These are phyloP conservation scores for Leucoraja ocellata DNA, from an alignment of 2,797 vertebrate species.

Conservation along the genomic window DNA sequence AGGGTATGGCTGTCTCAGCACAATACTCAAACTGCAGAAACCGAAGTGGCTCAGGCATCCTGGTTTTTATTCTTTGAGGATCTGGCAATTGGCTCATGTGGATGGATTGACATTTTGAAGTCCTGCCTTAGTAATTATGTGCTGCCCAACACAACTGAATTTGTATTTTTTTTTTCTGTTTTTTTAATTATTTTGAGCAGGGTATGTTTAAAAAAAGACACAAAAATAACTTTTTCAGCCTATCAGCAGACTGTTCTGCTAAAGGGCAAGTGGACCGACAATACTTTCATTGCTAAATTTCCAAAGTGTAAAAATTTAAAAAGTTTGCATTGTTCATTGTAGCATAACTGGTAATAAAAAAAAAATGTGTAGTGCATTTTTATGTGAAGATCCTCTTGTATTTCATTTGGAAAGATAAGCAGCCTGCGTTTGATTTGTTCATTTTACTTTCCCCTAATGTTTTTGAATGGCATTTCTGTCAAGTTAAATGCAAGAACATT, in stretches of 20 bases:
- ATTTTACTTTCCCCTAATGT: slow-evolving; percentile 72
- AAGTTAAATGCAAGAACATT: slow-evolving; percentile 65
- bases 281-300: slow-evolving; percentile 77
- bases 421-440: slow-evolving; percentile 63
- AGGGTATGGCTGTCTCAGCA: slow-evolving; percentile 82
- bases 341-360: slow-evolving; percentile 99
- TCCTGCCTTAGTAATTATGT: slow-evolving; percentile 95
- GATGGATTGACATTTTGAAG: slow-evolving; percentile 70
- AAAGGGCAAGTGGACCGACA: slow-evolving; percentile 80
- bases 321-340: slow-evolving; percentile 96
- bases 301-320: slow-evolving; percentile 72
- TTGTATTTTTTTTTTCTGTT: slow-evolving; percentile 71
- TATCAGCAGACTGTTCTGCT: slow-evolving; percentile 76
- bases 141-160: slow-evolving; percentile 91
- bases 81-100: slow-evolving; percentile 83
- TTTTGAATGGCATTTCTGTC: slow-evolving; percentile 67
- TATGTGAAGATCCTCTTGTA: slow-evolving; percentile 82
- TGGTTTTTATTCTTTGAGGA: slow-evolving; percentile 93
- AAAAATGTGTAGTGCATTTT: slow-evolving; percentile 96
- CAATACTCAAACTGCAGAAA: slow-evolving; percentile 76
- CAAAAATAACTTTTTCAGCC: slow-evolving; percentile 70
- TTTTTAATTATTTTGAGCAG: slow-evolving; percentile 80
- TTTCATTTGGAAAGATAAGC: slow-evolving; percentile 78
- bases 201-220: slow-evolving; percentile 61
- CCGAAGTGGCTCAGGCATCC: slow-evolving; percentile 78